Evolutionary conservation across 2,797 vertebrate species (phyloP), one percentile per base, ranked within the genome.

Genomic region (Cirrhinus molitorella): DNA sequence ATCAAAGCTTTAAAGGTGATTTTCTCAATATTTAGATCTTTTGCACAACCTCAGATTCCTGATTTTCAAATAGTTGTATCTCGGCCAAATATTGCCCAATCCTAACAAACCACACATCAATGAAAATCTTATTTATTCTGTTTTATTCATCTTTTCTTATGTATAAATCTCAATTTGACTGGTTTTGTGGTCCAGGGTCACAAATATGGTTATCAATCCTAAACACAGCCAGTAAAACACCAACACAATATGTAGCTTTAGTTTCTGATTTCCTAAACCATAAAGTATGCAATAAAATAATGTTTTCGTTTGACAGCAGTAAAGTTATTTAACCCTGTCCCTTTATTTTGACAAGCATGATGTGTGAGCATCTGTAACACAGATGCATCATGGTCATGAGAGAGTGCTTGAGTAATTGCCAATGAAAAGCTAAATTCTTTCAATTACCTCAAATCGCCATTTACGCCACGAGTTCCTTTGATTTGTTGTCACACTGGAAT

Each of bases 401-500:
- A 17, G 10, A 34, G 21, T 23, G 34, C 1, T 37, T 28, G 47
- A 71, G 43, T 80, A 61, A 80, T 80, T 37, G 16, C 47, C 51
- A 14, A 37, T 80, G 37, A 80, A 59, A 80, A 80, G 37, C 51
- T n/a, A 47, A 59, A 80, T 59, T 59, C 10, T 68, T 79, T 79
- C 25, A 59, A 80, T 71, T 47, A 71, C 66, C 17, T 21, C 53
- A 81, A 47, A 80, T 80, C 45, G 25, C 25, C 79, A 61, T 81
- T 81, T 72, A 61, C 8, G 0, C 53, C 5, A 61, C 2, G 5
- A 13, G 40, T 45, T 31, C 28, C 53, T 72, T 71, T 72, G 37
- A 71, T 80, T 80, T 70, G 66, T 71, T 80, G 79, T 72, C 79
- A 81, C 12, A 12, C 25, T 25, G 21, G 53, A 81, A 81, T 61